phyloP scores from a whole-genome alignment of 1,140 invertebrate genomes.

The Luehdorfia chinensis region DNA sequence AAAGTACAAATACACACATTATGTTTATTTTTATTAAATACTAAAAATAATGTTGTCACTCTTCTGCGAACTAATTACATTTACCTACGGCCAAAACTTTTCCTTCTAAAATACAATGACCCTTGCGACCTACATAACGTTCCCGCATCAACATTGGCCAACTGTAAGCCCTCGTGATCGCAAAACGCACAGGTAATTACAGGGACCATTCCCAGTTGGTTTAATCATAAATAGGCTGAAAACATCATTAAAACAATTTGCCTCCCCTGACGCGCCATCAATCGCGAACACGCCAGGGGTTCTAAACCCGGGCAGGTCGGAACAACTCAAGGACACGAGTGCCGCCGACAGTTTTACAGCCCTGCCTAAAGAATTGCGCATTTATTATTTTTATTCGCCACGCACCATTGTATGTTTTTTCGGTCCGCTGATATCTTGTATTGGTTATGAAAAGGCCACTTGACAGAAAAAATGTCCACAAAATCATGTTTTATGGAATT shows the following conservation, averaged over 20 bases:
- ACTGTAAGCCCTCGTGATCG: not conserved
- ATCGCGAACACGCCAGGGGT: conserved; percentile 38
- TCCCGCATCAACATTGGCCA: not conserved
- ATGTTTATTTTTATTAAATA: too few relatives aligned
- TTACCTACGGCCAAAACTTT: not conserved
- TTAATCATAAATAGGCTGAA: conserved; percentile 24
- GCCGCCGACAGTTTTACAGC: conserved; percentile 66
- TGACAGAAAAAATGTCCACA: conserved; percentile 2
- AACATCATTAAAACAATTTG: conserved; percentile 37
- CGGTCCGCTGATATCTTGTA: conserved; percentile 46
- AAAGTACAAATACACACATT: too few relatives aligned
- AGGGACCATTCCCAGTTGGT: conserved; percentile 14
- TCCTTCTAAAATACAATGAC: conserved; percentile 2
- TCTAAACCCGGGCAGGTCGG: conserved; percentile 35
- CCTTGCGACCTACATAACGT: not conserved
- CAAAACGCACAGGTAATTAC: conserved; percentile 1
- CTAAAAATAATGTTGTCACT: too few relatives aligned
- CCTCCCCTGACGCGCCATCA: conserved; percentile 37
- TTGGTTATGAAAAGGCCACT: conserved; percentile 20
- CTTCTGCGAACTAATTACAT: too few relatives aligned
- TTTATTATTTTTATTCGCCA: conserved; percentile 69
- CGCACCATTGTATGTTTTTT: conserved; percentile 46
- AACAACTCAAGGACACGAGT: conserved; percentile 51
- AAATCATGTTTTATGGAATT: not conserved
- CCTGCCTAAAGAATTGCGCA: conserved; percentile 62